Percentiles rank a stretch among this genome's conserved stretches.
Evolutionary conservation across 2,113 vertebrate genomes (phyloP).

Genomic region (Acrocephalus arundinaceus): DNA sequence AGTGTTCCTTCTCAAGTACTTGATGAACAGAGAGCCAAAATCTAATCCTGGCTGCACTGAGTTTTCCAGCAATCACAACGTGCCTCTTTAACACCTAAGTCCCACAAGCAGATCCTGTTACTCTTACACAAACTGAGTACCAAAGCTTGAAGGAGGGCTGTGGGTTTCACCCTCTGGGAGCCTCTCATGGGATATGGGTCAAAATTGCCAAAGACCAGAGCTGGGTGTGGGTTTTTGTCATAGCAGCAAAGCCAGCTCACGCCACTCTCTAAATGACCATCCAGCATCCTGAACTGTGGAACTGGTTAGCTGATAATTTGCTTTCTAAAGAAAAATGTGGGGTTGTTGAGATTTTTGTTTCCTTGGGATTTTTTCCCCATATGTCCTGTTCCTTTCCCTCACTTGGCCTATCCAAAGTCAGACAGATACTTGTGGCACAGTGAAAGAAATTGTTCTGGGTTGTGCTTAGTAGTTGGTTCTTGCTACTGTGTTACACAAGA

Average conservation of each 20-base stretch:
- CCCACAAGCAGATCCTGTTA: neutral
- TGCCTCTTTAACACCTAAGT: neutral
- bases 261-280: neutral
- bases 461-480: neutral
- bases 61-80: neutral
- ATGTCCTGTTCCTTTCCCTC: neutral
- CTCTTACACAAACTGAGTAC: neutral
- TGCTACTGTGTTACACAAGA: neutral
- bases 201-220: neutral
- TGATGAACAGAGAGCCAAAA: neutral
- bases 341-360: fast-evolving
- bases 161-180: neutral
- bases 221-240: neutral
- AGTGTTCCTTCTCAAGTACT: neutral
- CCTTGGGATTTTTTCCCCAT: fast-evolving
- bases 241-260: neutral
- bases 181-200: neutral
- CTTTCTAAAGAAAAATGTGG: neutral
- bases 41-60: neutral
- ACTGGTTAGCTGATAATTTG: neutral
- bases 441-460: neutral
- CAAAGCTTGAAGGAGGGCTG: neutral
- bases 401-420: neutral
- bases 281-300: neutral
- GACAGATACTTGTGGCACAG: neutral